A percentile compares a stretch with the other conserved stretches of the same genome.
phyloP scores from a whole-genome alignment of 2,888 invertebrate genomes.

The Stomorhina lunata region DNA sequence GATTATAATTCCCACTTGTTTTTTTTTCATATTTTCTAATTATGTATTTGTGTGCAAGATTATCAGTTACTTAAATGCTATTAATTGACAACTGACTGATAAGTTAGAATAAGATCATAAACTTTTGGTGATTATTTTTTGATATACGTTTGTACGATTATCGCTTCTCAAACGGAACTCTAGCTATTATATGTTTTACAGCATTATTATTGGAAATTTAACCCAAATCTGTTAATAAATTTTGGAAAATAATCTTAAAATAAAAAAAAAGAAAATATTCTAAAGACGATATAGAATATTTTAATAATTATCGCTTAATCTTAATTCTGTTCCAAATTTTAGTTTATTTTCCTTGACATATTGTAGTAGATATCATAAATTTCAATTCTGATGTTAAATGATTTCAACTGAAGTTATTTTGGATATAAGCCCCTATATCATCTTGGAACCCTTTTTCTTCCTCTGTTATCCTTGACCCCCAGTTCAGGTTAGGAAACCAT shows the following conservation, averaged over 20 bases:
- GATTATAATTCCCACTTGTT: no score
- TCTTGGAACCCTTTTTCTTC: no score
- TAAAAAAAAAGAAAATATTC: neutral
- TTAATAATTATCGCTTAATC: no score
- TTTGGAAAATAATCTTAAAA: neutral
- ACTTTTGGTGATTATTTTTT: slow-evolving; percentile 24
- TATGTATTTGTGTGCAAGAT: neutral
- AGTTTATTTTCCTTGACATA: no score
- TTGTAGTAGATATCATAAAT: no score
- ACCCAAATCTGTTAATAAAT: slow-evolving; percentile 14
- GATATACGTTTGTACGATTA: slow-evolving; percentile 8
- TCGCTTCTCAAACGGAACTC: neutral
- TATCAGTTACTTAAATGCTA: neutral
- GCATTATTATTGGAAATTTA: slow-evolving; percentile 24
- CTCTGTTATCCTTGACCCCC: no score
- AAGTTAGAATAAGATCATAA: neutral
- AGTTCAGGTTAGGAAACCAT: no score
- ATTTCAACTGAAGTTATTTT: no score
- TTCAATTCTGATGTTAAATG: no score
- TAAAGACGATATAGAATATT: no score
- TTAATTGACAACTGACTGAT: slow-evolving; percentile 1
- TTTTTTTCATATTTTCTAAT: neutral
- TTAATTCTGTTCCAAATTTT: no score
- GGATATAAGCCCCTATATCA: no score
- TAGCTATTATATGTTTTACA: slow-evolving; percentile 8